Evolutionary conservation across 2,888 invertebrate genomes (phyloP), one percentile per base, ranked within the genome.

Genomic region (Xestoiulus laeticollis): DNA sequence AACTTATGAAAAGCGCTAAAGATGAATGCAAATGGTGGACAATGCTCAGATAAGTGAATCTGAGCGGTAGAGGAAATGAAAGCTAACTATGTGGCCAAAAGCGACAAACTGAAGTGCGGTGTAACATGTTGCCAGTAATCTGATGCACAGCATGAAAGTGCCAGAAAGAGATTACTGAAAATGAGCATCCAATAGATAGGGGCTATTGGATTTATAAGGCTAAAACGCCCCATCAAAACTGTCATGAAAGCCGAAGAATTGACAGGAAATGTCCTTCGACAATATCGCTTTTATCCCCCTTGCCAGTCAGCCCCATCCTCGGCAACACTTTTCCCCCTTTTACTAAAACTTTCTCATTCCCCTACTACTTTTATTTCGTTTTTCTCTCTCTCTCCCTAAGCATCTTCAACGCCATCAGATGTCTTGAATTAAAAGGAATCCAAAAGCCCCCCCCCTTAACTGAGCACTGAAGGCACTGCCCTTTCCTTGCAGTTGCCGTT

Each of bases 241-340:
- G 85, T 85, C 44, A 85, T 38, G 85, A 85, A 85, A 85, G 85
- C 78, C 78, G 78, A 78, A 78, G 78, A 78, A 78, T 78, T 78
- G 85, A 85, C 85, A 85, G 85, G 85, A 85, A 85, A 85, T 85
- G 85, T 85, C 85, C 44, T 38, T 85, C 38, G 43, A 85, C 85
- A 85, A 85, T 85, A 38, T 85, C 85, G 85, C 44, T 43, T 85
- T 85, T 85, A 43, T 38, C 85, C 44, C 44, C 33, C 85, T 85
- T 16, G 38, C 44, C 78, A 78, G 30, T 30, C 78, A 78, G 78
- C 16, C 78, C 78, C 30, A 68, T 68, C 59, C 22, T 68, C 22
- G 22, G 78, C 78, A 30, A 68, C 78, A 78, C 78, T 78, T 78
- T 38, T 85, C 26, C 38, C 43, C 44, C 19, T 85, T 44, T 85